phyloP scores from a whole-genome alignment of 2,797 vertebrate species.

The Hypotaenidia philippensis region DNA sequence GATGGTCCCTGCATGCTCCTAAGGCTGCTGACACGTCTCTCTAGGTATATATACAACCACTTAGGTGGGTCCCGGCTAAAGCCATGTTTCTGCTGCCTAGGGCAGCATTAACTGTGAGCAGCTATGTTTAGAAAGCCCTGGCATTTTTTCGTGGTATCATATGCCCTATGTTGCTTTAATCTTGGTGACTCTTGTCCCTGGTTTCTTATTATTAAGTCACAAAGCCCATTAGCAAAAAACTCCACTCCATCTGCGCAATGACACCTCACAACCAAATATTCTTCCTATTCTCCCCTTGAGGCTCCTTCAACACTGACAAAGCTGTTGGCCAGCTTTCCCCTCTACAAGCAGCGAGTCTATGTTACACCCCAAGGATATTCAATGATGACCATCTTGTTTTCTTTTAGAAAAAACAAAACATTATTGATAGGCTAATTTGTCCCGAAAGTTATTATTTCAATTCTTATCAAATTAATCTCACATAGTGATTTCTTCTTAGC shows the following conservation, averaged over 20 bases:
- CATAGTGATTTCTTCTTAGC: background rate
- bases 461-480: background rate
- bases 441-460: background rate
- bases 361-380: background rate
- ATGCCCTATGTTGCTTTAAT: background rate
- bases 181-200: background rate
- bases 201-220: background rate
- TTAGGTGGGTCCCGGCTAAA: background rate
- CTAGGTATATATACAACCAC: background rate
- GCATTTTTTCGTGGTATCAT: background rate
- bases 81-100: background rate
- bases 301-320: background rate
- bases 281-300: background rate
- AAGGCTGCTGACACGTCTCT: constrained; percentile 2
- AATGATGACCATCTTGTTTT: background rate
- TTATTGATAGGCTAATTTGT: background rate
- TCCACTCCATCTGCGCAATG: background rate
- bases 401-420: background rate
- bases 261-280: background rate
- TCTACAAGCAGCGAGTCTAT: background rate
- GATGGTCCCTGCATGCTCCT: background rate
- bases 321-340: background rate
- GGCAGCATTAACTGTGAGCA: background rate
- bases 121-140: background rate
- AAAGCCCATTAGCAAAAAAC: background rate